Evolutionary conservation across 2,888 invertebrate species (phyloP).

Genomic region (Xestoiulus laeticollis): DNA sequence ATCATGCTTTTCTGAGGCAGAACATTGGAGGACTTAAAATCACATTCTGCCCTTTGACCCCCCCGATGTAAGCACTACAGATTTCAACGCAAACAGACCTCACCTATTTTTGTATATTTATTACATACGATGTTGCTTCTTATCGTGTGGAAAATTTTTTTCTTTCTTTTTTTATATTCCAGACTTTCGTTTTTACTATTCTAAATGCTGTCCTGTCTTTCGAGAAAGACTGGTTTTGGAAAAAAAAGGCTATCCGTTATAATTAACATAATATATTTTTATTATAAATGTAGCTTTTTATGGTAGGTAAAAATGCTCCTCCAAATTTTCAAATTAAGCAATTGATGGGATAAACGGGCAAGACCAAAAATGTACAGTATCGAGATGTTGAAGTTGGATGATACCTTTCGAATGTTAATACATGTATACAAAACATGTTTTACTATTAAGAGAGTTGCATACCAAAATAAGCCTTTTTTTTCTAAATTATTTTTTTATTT

Average conservation of each 20-base stretch:
- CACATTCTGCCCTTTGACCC: background rate
- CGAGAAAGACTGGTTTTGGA: background rate
- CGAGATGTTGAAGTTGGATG: too few species aligned
- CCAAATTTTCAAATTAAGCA: slow-evolving; percentile 10
- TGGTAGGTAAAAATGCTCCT: background rate
- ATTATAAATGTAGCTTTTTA: background rate
- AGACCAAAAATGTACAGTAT: too few species aligned
- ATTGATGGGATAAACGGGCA: background rate
- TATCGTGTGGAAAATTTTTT: background rate
- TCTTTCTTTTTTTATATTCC: background rate
- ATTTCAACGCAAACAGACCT: slow-evolving; percentile 15
- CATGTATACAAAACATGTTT: too few species aligned
- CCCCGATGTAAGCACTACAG: background rate
- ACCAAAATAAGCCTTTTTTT: too few species aligned
- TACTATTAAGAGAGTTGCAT: too few species aligned
- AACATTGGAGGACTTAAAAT: background rate
- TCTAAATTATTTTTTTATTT: too few species aligned
- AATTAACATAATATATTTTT: background rate
- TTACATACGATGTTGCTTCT: background rate
- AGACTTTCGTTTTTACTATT: background rate
- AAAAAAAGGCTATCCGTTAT: background rate
- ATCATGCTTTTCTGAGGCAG: background rate
- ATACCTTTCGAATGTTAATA: too few species aligned
- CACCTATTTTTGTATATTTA: slow-evolving; percentile 32
- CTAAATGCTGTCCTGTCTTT: background rate